Evolutionary conservation across 1,140 invertebrate species (phyloP).

Genomic region (Cydia pomonella): DNA sequence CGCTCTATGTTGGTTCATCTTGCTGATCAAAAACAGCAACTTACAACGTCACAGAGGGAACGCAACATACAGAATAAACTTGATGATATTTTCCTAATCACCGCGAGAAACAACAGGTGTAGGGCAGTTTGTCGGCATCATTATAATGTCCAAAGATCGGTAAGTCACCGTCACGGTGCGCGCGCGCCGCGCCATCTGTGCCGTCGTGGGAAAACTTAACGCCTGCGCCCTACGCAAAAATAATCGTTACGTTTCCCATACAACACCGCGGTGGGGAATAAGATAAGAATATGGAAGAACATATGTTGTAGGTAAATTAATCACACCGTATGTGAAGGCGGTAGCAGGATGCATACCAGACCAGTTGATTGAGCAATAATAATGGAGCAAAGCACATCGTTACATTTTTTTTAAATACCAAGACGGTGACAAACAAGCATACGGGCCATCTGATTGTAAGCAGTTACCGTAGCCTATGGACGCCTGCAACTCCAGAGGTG

Average conservation of each 20-base stretch:
- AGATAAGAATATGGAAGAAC: constrained; percentile 17
- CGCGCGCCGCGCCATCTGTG: constrained; percentile 67
- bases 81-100: constrained; percentile 20
- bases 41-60: background rate
- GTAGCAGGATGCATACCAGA: background rate
- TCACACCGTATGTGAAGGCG: background rate
- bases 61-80: background rate
- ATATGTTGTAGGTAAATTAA: constrained; percentile 6
- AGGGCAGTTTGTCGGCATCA: constrained; percentile 42
- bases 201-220: constrained; percentile 77
- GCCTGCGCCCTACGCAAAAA: constrained; percentile 40
- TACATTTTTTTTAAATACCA: no score
- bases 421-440: no score
- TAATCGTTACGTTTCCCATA: constrained; percentile 20
- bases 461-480: no score
- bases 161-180: constrained; percentile 74
- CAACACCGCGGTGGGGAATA: constrained; percentile 5
- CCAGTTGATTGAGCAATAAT: background rate
- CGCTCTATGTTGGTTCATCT: no score
- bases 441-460: no score
- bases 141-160: constrained; percentile 65
- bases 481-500: no score
- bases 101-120: constrained; percentile 66
- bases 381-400: no score
- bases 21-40: no score